Percentiles rank a stretch among this genome's conserved stretches.
Evolutionary conservation across 2,113 vertebrate species (phyloP).

Genomic region (Tachuris rubrigastra): DNA sequence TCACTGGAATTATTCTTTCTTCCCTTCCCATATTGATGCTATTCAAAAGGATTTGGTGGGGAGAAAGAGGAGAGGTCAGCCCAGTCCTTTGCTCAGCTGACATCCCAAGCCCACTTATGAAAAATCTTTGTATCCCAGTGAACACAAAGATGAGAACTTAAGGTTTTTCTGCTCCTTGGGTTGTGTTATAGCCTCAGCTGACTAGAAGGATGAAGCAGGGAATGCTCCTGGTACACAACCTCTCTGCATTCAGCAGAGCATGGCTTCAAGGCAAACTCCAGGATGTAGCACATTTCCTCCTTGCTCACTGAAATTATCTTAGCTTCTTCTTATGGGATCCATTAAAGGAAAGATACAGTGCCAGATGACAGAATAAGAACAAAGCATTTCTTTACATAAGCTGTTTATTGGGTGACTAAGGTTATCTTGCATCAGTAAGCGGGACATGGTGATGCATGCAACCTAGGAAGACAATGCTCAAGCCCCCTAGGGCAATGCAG

Average conservation of each 20-base stretch:
- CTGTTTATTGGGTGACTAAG: background rate
- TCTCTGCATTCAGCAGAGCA: background rate
- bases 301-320: background rate
- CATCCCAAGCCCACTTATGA: background rate
- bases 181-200: accelerated
- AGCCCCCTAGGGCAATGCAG: background rate
- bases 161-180: background rate
- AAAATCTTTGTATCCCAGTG: background rate
- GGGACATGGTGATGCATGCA: accelerated
- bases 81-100: background rate
- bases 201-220: background rate
- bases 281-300: background rate
- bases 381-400: background rate
- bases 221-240: accelerated
- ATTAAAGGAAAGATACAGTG: background rate
- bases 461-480: background rate
- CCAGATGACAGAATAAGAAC: background rate
- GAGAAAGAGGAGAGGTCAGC: background rate
- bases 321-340: background rate
- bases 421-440: background rate
- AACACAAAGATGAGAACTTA: background rate
- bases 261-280: background rate
- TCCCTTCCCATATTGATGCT: accelerated
- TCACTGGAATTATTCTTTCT: background rate
- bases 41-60: background rate